Evolutionary conservation across 2,113 vertebrate species (phyloP).

Genomic region (Archocentrus centrarchus): DNA sequence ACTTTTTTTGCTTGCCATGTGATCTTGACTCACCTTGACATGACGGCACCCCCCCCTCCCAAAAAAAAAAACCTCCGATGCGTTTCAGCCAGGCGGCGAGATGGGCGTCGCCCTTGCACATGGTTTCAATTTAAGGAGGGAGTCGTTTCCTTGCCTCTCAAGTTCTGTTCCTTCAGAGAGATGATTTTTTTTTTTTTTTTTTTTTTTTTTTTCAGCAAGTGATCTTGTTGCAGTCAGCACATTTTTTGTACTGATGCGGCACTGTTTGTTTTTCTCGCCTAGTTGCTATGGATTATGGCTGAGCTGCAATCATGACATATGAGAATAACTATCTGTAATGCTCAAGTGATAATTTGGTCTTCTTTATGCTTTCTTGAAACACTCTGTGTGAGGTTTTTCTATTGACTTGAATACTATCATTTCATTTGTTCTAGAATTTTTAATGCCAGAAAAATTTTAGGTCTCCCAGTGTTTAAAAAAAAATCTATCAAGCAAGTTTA

Average conservation of each 20-base stretch:
- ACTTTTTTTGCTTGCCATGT: conserved; percentile 43
- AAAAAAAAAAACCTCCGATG: conserved; percentile 1
- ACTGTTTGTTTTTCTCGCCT: conserved; percentile 61
- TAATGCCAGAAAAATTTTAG: background rate
- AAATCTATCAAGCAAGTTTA: background rate
- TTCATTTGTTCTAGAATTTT: conserved; percentile 6
- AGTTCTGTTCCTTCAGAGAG: conserved; percentile 32
- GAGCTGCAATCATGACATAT: conserved; percentile 27
- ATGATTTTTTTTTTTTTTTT: conserved; percentile 30
- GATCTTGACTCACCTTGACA: conserved; percentile 72
- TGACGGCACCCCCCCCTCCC: background rate
- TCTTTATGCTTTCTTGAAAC: conserved; percentile 11
- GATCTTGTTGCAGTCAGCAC: conserved; percentile 62
- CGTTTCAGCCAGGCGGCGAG: conserved; percentile 32
- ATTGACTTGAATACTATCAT: conserved; percentile 7
- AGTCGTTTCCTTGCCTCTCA: conserved; percentile 57
- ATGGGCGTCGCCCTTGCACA: conserved; percentile 64
- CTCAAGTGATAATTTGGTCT: background rate
- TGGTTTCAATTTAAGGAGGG: conserved; percentile 63
- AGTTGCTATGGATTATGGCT: conserved; percentile 58
- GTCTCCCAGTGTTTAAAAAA: background rate
- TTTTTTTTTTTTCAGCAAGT: conserved; percentile 37
- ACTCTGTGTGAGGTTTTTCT: conserved; percentile 1
- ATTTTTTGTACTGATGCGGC: conserved; percentile 57
- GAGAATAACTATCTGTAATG: conserved; percentile 36